Percentiles rank a stretch among this genome's conserved stretches.
Conservation (phyloP, 64 coral and sea anemone genomes). For the Acropora yongei region DNA sequence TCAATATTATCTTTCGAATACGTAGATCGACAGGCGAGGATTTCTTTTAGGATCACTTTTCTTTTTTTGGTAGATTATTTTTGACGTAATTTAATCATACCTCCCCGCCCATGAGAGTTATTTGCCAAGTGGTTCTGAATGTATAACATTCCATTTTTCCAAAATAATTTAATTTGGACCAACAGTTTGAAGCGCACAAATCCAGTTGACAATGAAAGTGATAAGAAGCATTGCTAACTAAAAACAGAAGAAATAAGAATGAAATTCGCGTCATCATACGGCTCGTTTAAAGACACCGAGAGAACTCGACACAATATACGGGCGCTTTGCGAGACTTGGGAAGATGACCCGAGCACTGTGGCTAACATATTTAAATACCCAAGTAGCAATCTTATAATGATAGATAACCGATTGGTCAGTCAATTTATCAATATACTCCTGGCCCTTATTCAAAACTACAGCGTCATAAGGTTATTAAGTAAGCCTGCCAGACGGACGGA, state of each 20-base stretch:
- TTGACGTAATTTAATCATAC: not conserved
- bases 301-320: not conserved
- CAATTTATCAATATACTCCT: not conserved
- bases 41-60: not conserved
- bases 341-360: not conserved
- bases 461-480: not conserved
- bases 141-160: conserved; percentile 1
- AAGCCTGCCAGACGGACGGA: too few relatives aligned
- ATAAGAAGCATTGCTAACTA: not conserved
- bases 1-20: not conserved
- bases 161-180: not conserved
- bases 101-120: not conserved
- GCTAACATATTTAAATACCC: not conserved
- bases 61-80: not conserved
- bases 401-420: not conserved
- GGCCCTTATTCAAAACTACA: too few relatives aligned
- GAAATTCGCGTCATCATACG: not conserved
- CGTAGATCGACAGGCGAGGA: not conserved
- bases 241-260: not conserved
- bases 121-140: not conserved
- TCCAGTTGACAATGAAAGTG: not conserved
- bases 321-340: too few relatives aligned
- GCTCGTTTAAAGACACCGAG: not conserved
- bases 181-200: not conserved
- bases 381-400: not conserved